Evolutionary conservation across 1,140 invertebrate genomes (phyloP).

Genomic region (Drosophila ficusphila): DNA sequence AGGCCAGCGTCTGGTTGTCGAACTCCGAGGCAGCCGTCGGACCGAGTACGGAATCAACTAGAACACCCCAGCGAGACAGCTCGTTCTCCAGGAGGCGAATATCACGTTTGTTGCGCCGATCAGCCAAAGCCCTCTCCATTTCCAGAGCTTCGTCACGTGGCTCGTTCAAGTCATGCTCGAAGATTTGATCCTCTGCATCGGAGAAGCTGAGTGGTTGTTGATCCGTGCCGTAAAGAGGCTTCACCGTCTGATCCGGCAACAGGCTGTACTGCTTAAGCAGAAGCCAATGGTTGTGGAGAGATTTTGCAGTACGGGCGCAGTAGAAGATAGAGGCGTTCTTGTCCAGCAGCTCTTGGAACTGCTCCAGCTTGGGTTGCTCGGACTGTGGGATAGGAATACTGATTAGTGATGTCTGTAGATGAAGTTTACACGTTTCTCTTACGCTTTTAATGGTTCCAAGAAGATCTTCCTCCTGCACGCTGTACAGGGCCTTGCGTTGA

Average conservation of each 20-base stretch:
- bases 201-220: constrained; percentile 94
- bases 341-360: constrained; percentile 94
- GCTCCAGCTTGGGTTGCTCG: constrained; percentile 88
- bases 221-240: constrained; percentile 85
- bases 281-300: constrained; percentile 95
- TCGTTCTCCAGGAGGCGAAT: constrained; percentile 96
- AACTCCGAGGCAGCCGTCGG: constrained; percentile 91
- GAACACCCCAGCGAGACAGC: constrained; percentile 95
- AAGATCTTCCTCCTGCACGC: constrained; percentile 94
- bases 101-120: constrained; percentile 89
- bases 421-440: constrained; percentile 70
- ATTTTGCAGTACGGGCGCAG: constrained; percentile 93
- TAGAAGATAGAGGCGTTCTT: constrained; percentile 94
- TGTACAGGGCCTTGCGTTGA: constrained; percentile 95
- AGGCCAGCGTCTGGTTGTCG: constrained; percentile 96
- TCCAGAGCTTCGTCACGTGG: constrained; percentile 90
- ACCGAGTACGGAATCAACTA: constrained; percentile 95
- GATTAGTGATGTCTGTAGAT: not conserved
- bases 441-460: constrained; percentile 93
- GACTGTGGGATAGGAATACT: constrained; percentile 33
- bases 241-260: constrained; percentile 94
- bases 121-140: constrained; percentile 88
- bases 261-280: constrained; percentile 97
- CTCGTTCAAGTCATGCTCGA: constrained; percentile 92
- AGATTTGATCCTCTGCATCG: constrained; percentile 95